Base-by-base conservation (phyloP, 2,113 vertebrate species). In the Prolemur simus region DNA sequence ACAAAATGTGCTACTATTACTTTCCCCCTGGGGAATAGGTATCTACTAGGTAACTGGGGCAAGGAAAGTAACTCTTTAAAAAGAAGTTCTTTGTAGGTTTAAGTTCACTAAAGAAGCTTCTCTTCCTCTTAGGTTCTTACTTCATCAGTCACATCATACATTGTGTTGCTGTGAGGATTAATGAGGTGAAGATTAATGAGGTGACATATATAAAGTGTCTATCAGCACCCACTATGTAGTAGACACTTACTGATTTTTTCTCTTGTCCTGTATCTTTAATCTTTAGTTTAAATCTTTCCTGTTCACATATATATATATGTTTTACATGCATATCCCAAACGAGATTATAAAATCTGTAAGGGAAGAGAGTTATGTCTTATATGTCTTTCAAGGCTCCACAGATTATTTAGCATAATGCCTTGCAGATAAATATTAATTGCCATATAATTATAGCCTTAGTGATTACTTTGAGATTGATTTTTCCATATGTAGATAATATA, bases 401-500 rank as follows among this genome's bases (percentile, higher is more conserved):
- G 54, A 78, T 76, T 89, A 64, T 86, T 96, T 69, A 95, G 80
- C 74, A 95, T 87, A 86, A 83, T 78, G 39, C 39, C 14, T 42
- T 76, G 76, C 0, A 91, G 56, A 69, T 88, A 84, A 71, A 82
- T 90, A 93, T 94, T 58, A 87, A 88, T 92, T 95, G 39, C 37
- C 87, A 74, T 71, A 3, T 94, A 49, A 92, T 95, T 73, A 92
- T 64, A 81, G 49, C 82, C 66, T 91, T 58, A 88, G 83, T 95
- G 87, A 87, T 87, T 93, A 89, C 37, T 78, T 88, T 93, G 37
- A 77, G 17, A 39, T 69, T 95, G 54, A 80, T 87, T 96, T 96
- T 94, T 60, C 14, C 49, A 90, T 89, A 49, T 21, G 37, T 78
- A 69, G 56, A 84, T 89, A 54, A 73, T 52, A 66, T 42, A 97